Evolutionary conservation across 2,888 invertebrate genomes (phyloP).

Genomic region (Tenthredo scrophulariae): DNA sequence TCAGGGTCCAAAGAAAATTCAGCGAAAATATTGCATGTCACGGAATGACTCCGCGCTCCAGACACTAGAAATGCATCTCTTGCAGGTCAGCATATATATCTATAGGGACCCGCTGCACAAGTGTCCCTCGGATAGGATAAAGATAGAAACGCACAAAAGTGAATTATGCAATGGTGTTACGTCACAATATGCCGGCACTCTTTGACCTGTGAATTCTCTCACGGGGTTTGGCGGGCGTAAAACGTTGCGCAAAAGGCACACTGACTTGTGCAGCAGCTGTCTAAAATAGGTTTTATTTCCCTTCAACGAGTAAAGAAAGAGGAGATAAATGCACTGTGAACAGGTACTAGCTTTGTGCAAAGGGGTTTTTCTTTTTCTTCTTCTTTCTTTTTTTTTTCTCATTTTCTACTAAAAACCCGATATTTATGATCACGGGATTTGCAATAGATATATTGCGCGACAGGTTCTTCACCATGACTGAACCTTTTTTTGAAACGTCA

Average conservation of each 20-base stretch:
- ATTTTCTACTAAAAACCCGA: background rate
- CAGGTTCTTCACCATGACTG: background rate
- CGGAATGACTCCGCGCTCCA: background rate
- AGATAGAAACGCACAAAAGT: slow-evolving; percentile 64
- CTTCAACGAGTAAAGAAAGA: slow-evolving; percentile 11
- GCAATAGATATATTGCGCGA: background rate
- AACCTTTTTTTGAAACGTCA: background rate
- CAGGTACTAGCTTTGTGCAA: slow-evolving; percentile 36
- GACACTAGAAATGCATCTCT: slow-evolving; percentile 11
- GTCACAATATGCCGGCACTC: slow-evolving; percentile 72
- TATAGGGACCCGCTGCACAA: background rate
- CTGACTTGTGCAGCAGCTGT: slow-evolving; percentile 30
- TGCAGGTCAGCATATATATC: background rate
- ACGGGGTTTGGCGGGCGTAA: slow-evolving; percentile 61
- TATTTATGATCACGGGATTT: background rate
- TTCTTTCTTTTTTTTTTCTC: background rate
- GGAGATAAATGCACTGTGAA: slow-evolving; percentile 17
- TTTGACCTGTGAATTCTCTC: slow-evolving; percentile 75
- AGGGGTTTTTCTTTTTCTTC: background rate
- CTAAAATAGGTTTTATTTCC: background rate
- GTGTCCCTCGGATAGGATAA: background rate
- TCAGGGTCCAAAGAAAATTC: background rate
- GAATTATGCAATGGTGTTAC: slow-evolving; percentile 72
- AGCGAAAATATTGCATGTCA: slow-evolving; percentile 34
- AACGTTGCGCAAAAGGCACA: slow-evolving; percentile 56